Conservation (phyloP, 2,797 vertebrate genomes). For the Choloepus didactylus region DNA sequence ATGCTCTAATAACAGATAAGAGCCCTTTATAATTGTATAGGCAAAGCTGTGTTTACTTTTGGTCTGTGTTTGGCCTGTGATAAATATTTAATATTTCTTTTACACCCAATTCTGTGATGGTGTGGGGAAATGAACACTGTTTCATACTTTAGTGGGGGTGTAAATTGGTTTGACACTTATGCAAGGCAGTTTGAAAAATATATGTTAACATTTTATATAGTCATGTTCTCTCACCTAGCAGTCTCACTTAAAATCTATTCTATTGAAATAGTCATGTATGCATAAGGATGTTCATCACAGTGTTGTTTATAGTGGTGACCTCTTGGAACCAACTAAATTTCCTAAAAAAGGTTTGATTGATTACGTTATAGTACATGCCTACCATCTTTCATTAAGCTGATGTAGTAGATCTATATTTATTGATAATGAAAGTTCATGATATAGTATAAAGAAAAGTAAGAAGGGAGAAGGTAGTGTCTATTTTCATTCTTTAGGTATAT, state of each 20-base stretch:
- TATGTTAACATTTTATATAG: neutral
- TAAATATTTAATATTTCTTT: neutral
- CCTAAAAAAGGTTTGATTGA: neutral
- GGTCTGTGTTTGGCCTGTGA: neutral
- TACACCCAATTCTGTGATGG: neutral
- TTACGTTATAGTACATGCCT: neutral
- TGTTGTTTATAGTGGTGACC: neutral
- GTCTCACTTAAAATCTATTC: neutral
- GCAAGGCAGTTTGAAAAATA: neutral
- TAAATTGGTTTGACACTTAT: neutral
- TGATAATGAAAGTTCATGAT: neutral
- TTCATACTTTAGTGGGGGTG: neutral
- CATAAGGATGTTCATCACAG: neutral
- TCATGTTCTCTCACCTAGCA: neutral
- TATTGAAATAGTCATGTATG: neutral
- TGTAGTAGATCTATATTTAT: neutral
- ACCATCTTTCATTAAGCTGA: neutral
- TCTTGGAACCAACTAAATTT: neutral
- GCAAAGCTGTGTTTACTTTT: neutral
- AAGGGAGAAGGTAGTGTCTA: neutral
- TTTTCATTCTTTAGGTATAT: neutral
- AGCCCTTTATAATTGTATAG: neutral
- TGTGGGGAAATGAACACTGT: neutral
- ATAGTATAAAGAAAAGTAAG: neutral
- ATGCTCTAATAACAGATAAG: neutral